These are phyloP conservation scores for Prosopocoilus inquinatus DNA, from an alignment of 2,888 invertebrate genomes.

Conservation along the genomic window DNA sequence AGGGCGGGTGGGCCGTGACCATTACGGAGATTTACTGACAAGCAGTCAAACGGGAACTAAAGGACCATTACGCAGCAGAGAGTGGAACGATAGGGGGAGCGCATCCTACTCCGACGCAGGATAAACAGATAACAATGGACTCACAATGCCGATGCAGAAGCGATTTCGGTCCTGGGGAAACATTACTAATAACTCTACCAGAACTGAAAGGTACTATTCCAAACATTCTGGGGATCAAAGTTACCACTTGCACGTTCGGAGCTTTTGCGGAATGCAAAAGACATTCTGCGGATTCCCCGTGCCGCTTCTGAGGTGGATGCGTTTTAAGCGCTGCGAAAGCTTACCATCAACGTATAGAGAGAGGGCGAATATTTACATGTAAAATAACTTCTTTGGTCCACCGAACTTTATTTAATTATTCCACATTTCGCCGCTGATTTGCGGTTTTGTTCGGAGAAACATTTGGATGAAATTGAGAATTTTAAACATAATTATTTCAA, in stretches of 20 bases:
- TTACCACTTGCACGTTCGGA: constrained; percentile 3
- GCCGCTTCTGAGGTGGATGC: no score
- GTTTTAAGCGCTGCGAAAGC: no score
- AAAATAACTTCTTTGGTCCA: no score
- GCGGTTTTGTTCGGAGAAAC: no score
- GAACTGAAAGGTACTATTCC: neutral
- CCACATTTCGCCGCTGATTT: no score
- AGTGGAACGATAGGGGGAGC: neutral
- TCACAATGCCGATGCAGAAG: neutral
- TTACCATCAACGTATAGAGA: no score
- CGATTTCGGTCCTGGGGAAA: constrained; percentile 1
- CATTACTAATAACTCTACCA: neutral
- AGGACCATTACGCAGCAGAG: constrained; percentile 5
- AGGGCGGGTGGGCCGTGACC: constrained; percentile 17
- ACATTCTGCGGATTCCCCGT: neutral
- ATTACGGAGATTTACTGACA: constrained; percentile 23
- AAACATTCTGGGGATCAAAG: constrained; percentile 1
- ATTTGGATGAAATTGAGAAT: no score
- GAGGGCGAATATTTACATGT: no score
- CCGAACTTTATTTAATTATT: no score
- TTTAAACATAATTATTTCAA: no score
- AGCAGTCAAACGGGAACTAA: constrained; percentile 6
- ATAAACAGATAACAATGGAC: constrained; percentile 6
- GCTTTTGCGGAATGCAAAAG: neutral
- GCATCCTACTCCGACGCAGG: neutral